Conservation (phyloP, 2,113 vertebrate genomes). For the Platysteira castanea region DNA sequence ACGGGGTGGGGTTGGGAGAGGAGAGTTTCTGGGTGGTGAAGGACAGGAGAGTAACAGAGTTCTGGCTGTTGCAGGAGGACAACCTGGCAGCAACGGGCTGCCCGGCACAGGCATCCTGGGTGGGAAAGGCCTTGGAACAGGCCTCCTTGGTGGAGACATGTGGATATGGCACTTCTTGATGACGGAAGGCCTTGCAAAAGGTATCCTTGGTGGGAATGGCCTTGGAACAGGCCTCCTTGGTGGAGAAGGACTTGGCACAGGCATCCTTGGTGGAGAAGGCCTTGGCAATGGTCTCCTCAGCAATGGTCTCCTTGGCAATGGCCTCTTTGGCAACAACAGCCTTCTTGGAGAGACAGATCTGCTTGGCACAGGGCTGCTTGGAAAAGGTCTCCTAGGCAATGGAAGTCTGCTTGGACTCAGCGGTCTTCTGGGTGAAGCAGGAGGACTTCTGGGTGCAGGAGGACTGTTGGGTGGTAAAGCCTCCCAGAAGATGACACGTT, state of each 20-base stretch:
- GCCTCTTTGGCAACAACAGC: not conserved
- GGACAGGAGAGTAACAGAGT: not conserved
- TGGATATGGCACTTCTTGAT: no score
- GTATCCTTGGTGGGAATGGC: not conserved
- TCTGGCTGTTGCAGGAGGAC: constrained; percentile 6
- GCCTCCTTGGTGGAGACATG: not conserved
- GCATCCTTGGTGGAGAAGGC: not conserved
- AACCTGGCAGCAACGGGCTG: not conserved
- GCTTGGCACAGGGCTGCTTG: constrained; percentile 10
- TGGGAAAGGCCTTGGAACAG: not conserved
- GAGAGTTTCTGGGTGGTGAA: not conserved
- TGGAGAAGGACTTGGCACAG: not conserved
- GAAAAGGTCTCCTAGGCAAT: constrained; percentile 9
- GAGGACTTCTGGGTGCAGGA: not conserved
- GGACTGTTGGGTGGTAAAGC: not conserved
- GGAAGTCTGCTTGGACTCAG: not conserved
- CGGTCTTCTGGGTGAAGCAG: not conserved
- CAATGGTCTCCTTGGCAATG: not conserved
- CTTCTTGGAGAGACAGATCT: not conserved
- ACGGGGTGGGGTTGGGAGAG: not conserved
- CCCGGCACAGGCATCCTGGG: not conserved
- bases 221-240: not conserved
- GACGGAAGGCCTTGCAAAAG: not conserved
- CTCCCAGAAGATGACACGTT: not conserved
- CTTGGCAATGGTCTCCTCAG: not conserved